Base-by-base conservation (phyloP, 2,797 vertebrate species). In the Myioborus miniatus region DNA sequence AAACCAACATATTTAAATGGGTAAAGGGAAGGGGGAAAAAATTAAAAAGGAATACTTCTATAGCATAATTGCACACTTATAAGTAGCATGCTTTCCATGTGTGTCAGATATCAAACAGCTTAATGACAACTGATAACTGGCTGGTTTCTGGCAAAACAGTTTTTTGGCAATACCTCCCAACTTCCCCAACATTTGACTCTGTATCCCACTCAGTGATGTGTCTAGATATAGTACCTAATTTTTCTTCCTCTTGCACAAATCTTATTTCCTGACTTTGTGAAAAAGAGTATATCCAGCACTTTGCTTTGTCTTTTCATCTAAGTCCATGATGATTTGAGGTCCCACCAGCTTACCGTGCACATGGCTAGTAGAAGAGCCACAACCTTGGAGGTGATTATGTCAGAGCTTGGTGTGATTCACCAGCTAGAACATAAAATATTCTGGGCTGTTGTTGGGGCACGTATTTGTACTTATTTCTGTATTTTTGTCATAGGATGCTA, bases 41-140 rank as follows among this genome's bases (percentile, higher is more conserved):
- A 41, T 36, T 20, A 39, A 22, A 36, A 15, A 39, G 1, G 23
- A 84, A 69, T 53, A 76, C 41, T 79, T 95, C 83, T 87, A 74
- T 78, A 88, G 59, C 70, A 91, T 90, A 92, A 93, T 14, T 83
- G 27, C 67, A 67, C 43, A 32, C 76, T 86, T 94, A 90, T 79
- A 95, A 94, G 92, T 84, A 95, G 89, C 21, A 59, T 69, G 64
- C 55, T 95, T 94, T 94, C 94, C 96, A 60, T 67, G 82, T 84
- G 84, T 74, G 89, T 75, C 91, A 95, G 78, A 70, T 79, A 93
- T 84, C 87, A 95, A 96, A 95, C 72, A 83, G 82, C 71, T 74
- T 91, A 94, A 87, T 96, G 95, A 97, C 95, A 96, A 95, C 96
- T 96, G 91, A 94, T 93, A 97, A 95, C 91, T 94, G 94, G 81